Percentiles rank a stretch among this genome's conserved stretches.
Evolutionary conservation across 2,113 vertebrate species (phyloP).

Genomic region (Columba livia): DNA sequence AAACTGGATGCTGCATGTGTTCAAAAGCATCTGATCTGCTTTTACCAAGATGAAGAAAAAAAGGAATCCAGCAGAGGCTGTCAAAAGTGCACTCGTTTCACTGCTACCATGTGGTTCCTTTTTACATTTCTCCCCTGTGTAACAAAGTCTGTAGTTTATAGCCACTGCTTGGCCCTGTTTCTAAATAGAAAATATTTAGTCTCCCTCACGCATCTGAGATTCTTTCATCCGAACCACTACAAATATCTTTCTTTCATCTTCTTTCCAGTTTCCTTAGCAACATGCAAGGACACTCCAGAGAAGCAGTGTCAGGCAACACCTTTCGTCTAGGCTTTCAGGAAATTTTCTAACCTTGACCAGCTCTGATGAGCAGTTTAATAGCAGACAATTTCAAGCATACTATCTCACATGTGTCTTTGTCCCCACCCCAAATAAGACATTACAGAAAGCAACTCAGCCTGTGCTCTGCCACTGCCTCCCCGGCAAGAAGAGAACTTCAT

Average conservation of each 20-base stretch:
- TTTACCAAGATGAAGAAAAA: not conserved
- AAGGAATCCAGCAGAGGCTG: not conserved
- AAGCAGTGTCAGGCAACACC: not conserved
- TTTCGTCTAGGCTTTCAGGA: not conserved
- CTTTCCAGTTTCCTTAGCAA: constrained; percentile 45
- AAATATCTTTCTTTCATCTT: constrained; percentile 1
- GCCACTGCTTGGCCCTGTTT: not conserved
- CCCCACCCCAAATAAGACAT: not conserved
- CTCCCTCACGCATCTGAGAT: not conserved
- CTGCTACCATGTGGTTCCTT: not conserved
- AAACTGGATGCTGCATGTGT: not conserved
- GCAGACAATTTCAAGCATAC: not conserved
- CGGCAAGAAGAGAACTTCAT: not conserved
- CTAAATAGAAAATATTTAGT: constrained; percentile 18
- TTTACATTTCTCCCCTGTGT: not conserved
- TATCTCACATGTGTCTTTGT: not conserved
- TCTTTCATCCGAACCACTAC: not conserved
- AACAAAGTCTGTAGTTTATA: not conserved
- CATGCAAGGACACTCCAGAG: constrained; percentile 11
- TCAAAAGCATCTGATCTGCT: not conserved
- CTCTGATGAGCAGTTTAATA: constrained; percentile 6
- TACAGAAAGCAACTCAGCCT: not conserved
- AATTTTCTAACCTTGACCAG: constrained; percentile 17
- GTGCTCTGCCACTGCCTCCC: not conserved
- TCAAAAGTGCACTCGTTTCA: not conserved